phyloP scores from a whole-genome alignment of 2,888 invertebrate genomes.

The Thumatha senex region DNA sequence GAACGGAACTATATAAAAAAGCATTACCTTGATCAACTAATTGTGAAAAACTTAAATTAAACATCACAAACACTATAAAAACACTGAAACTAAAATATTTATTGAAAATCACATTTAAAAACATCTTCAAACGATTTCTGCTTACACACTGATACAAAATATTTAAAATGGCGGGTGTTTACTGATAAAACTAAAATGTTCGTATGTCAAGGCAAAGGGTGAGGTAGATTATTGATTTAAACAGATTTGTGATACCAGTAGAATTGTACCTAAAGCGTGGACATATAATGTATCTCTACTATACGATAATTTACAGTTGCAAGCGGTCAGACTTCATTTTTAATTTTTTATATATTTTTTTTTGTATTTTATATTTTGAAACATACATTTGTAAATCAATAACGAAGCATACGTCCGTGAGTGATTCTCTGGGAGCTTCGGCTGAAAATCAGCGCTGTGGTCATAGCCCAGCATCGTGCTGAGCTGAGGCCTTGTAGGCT shows the following conservation, averaged over 20 bases:
- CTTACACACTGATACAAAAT: conserved; percentile 1
- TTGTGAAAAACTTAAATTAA: conserved; percentile 22
- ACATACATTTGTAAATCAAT: too few relatives aligned
- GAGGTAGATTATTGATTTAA: neutral
- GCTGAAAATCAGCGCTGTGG: too few relatives aligned
- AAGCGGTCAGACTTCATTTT: too few relatives aligned
- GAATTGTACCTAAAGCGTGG: neutral
- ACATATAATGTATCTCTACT: too few relatives aligned
- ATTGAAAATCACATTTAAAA: conserved; percentile 1
- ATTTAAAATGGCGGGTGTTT: conserved; percentile 8
- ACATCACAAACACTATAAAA: conserved; percentile 13
- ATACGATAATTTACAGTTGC: too few relatives aligned
- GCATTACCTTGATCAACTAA: conserved; percentile 14
- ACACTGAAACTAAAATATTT: conserved; percentile 19
- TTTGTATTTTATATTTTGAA: too few relatives aligned
- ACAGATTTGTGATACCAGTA: neutral
- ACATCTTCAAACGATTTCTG: neutral
- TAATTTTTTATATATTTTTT: too few relatives aligned
- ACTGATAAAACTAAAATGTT: conserved; percentile 7
- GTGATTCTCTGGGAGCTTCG: too few relatives aligned
- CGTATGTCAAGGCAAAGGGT: conserved; percentile 1
- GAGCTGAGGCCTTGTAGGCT: too few relatives aligned
- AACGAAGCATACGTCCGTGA: too few relatives aligned
- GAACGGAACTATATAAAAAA: too few relatives aligned
- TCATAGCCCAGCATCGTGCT: too few relatives aligned